phyloP scores from a whole-genome alignment of 2,888 invertebrate genomes.

The Petrophora chlorosata region DNA sequence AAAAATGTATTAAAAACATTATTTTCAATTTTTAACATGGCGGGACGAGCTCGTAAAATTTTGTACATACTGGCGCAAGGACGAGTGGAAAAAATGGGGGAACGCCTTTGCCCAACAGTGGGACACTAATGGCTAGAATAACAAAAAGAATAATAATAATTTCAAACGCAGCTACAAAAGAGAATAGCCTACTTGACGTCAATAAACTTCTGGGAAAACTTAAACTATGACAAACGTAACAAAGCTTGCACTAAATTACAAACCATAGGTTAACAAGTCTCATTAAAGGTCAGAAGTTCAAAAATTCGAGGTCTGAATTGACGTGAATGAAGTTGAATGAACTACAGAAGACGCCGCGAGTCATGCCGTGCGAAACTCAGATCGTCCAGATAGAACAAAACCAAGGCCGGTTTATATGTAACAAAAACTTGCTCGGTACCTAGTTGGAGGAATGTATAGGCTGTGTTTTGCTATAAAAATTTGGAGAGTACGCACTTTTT shows the following conservation, averaged over 20 bases:
- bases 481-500: background rate
- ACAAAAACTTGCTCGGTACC: slow-evolving; percentile 21
- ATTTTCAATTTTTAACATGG: too few species aligned
- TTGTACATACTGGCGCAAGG: too few species aligned
- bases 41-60: too few species aligned
- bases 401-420: slow-evolving; percentile 31
- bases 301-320: slow-evolving; percentile 34
- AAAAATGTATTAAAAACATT: too few species aligned
- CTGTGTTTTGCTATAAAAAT: slow-evolving; percentile 3
- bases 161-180: slow-evolving; percentile 12
- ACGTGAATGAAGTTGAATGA: slow-evolving; percentile 60
- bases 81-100: too few species aligned
- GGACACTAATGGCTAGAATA: too few species aligned
- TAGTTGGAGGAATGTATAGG: background rate
- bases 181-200: slow-evolving; percentile 17
- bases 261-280: slow-evolving; percentile 6
- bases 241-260: slow-evolving; percentile 26
- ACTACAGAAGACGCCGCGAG: slow-evolving; percentile 38
- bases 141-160: background rate
- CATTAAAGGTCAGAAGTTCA: slow-evolving; percentile 41
- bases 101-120: too few species aligned
- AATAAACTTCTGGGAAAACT: slow-evolving; percentile 27
- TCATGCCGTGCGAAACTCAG: slow-evolving; percentile 49
- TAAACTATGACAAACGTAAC: slow-evolving; percentile 22
- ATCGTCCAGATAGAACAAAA: slow-evolving; percentile 28